Evolutionary conservation across 92 coral and sea anemone genomes (phyloP).

Genomic region (Umimayanthus chanpuru): DNA sequence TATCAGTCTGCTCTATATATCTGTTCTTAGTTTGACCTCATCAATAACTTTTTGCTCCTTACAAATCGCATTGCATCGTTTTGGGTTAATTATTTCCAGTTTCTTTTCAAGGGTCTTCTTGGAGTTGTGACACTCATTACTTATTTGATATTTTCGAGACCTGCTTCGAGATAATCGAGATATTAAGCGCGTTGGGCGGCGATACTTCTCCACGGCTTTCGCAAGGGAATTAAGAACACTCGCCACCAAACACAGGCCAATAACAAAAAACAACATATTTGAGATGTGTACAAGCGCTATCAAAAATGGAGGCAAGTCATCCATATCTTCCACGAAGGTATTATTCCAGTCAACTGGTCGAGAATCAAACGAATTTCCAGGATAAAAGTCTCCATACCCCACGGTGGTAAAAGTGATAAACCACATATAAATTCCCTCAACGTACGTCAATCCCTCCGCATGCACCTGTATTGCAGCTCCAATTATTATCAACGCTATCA

Average conservation of each 20-base stretch:
- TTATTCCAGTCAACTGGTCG: not conserved
- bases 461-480: constrained; percentile 11
- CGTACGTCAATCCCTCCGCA: not conserved
- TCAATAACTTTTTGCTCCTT: not conserved
- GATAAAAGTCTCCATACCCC: constrained; percentile 54
- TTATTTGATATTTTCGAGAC: not conserved
- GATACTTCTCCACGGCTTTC: constrained; percentile 29
- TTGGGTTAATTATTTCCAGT: not conserved
- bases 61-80: not conserved
- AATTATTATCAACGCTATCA: constrained; percentile 1
- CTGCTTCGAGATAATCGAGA: constrained; percentile 14
- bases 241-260: constrained; percentile 46
- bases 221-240: constrained; percentile 52
- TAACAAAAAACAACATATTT: not conserved
- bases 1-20: not conserved
- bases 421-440: constrained; percentile 55
- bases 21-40: not conserved
- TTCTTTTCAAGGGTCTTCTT: not conserved
- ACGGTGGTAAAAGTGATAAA: constrained; percentile 53
- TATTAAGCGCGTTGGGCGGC: constrained; percentile 7
- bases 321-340: not conserved
- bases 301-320: not conserved
- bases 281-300: not conserved
- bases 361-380: not conserved
- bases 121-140: not conserved